Base-by-base conservation (phyloP, 2,888 invertebrate genomes). In the Phyto melanocephala region DNA sequence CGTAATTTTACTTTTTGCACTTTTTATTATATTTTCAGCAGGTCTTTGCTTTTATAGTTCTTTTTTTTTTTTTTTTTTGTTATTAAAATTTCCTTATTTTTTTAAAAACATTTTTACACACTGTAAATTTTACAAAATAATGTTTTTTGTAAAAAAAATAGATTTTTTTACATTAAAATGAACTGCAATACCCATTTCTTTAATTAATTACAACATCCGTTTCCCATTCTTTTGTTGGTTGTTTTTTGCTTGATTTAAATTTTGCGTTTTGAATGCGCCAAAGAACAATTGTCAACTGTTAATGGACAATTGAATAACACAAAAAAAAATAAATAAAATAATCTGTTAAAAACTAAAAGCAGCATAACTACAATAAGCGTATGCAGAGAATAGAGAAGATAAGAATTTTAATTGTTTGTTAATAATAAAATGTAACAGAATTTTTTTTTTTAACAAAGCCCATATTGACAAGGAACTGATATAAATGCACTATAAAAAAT, bases 151-250 rank as follows among this genome's bases (percentile, higher is more conserved):
- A 22, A 22, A 28, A 35, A 52, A 28, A 4, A n/a, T n/a, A n/a
- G n/a, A n/a, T 22, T 42, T 52, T 11, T 42, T 47, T 45, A n/a
- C n/a, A n/a, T n/a, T n/a, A n/a, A n/a, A n/a, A n/a, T n/a, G n/a
- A n/a, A n/a, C n/a, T n/a, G n/a, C n/a, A n/a, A n/a, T n/a, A n/a
- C n/a, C n/a, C n/a, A n/a, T n/a, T n/a, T n/a, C n/a, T 35, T 70
- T 65, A 79, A 79, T 82, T 82, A 76, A 82, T 79, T 82, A 76
- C 82, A 76, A 82, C 67, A 76, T 82, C 82, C 82, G 82, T 82
- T 79, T 75, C 71, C 75, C 75, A 67, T 67, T 76, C 52, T 47
- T 33, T 63, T 58, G n/a, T 70, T 22, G 20, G 22, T 8, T 24
- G 33, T 20, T 62, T 52, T 70, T 58, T 28, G 28, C 68, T n/a